These are phyloP conservation scores for Nanorana parkeri DNA, from an alignment of 2,113 vertebrate species.

Conservation along the genomic window DNA sequence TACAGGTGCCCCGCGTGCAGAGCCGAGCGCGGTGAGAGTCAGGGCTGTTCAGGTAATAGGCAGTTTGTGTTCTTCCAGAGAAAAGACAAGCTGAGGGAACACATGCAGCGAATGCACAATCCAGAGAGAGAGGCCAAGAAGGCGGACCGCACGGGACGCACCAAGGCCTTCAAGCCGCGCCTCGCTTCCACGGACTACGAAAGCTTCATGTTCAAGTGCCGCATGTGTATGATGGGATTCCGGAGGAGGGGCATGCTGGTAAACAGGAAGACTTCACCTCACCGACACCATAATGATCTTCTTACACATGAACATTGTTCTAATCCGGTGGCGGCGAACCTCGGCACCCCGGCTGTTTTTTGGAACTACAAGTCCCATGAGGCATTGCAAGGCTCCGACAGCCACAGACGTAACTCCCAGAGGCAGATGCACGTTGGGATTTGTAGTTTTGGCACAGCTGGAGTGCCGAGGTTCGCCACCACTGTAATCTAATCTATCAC, in stretches of 20 bases:
- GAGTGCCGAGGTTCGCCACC: no score
- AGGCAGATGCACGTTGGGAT: no score
- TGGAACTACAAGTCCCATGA: no score
- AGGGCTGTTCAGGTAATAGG: background rate
- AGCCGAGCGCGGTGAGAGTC: background rate
- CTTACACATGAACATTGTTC: no score
- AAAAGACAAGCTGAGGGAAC: conserved; percentile 96
- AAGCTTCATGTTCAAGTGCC: conserved; percentile 97
- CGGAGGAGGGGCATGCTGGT: conserved; percentile 97
- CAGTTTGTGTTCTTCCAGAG: conserved; percentile 72
- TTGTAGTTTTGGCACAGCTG: no score
- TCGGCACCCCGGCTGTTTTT: no score
- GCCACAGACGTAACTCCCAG: no score
- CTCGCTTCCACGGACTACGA: conserved; percentile 91
- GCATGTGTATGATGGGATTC: conserved; percentile 98
- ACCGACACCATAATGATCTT: no score
- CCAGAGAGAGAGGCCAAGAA: conserved; percentile 96
- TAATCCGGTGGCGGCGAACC: no score
- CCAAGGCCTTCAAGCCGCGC: conserved; percentile 91
- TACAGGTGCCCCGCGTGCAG: no score
- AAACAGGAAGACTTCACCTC: conserved; percentile 31
- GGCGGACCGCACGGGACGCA: conserved; percentile 89
- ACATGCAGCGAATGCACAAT: conserved; percentile 99
- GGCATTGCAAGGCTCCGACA: no score
- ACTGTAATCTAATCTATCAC: no score